Conservation (phyloP, 2,113 vertebrate genomes). For the Anoplopoma fimbria region DNA sequence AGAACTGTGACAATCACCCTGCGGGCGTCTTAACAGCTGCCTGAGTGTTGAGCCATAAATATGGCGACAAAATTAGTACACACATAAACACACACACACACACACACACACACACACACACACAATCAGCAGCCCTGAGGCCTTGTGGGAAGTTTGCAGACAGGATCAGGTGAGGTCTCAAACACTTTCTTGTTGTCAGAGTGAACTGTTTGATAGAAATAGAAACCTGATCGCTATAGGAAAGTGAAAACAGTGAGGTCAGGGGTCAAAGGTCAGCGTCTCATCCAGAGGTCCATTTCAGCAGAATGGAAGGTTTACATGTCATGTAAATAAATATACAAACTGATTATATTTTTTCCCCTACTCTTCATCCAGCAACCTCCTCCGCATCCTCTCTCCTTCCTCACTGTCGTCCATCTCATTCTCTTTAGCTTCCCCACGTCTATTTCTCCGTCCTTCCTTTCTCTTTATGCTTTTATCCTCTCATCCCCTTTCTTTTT, state of each 20-base stretch:
- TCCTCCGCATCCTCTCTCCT: neutral
- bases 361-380: neutral
- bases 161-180: slow-evolving; percentile 9
- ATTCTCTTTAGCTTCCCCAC: no score
- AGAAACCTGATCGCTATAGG: neutral
- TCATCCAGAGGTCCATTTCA: neutral
- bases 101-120: neutral
- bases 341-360: neutral
- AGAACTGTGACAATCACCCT: slow-evolving; percentile 59
- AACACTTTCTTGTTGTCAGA: neutral
- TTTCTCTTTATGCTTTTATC: neutral
- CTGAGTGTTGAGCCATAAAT: slow-evolving; percentile 65
- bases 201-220: neutral
- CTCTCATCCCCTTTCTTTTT: neutral
- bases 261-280: neutral
- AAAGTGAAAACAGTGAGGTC: neutral
- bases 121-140: neutral
- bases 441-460: no score
- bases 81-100: slow-evolving; percentile 11
- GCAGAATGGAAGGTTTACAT: neutral
- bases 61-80: slow-evolving; percentile 34
- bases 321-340: neutral
- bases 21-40: slow-evolving; percentile 68
- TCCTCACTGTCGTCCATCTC: no score
- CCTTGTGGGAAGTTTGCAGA: slow-evolving; percentile 13